Base-by-base conservation (phyloP, 2,113 vertebrate species). In the Pterocles gutturalis region DNA sequence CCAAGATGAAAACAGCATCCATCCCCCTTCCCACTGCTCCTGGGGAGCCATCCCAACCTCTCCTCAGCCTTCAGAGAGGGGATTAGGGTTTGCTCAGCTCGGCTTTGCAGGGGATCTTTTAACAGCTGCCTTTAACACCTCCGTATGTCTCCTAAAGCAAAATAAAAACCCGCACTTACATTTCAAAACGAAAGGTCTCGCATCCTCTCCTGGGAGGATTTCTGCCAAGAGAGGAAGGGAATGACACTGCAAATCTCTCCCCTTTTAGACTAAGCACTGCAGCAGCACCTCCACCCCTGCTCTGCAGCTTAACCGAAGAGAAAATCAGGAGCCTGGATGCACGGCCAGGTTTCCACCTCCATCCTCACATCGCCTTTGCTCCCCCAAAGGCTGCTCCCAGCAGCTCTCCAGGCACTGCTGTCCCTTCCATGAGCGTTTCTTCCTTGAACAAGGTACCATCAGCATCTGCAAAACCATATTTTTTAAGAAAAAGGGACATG, bases 321-420 rank as follows among this genome's bases (percentile, higher is more conserved):
- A n/a, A 61, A 49, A 18, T 2, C 34, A 18, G n/a, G 49, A 38
- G 49, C 66, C 88, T 33, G 10, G 22, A 79, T 31, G 7, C 29
- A 53, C 1, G 1, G 48, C 14, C 64, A 29, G 13, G 16, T 48
- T 49, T 48, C 65, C 60, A n/a, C 5, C 49, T 48, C 60, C 45
- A 38, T 2, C 0, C 7, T 54, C 21, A 29, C 10, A 1, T 2
- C 7, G 0, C 31, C 18, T 77, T 43, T 1, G 0, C n/a, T 58
- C 16, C 58, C 65, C n/a, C 57, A 17, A 64, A 55, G 33, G 65
- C 61, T 67, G 19, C 33, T 15, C 0, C 34, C 66, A 67, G 28
- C 38, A 11, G 22, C 29, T n/a, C 62, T 76, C 34, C 61, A 72
- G 82, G 36, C 71, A 33, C 49, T 18, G 9, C 48, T 16, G 2